Evolutionary conservation across 2,113 vertebrate species (phyloP).

Genomic region (Hippocampus guttulatus): DNA sequence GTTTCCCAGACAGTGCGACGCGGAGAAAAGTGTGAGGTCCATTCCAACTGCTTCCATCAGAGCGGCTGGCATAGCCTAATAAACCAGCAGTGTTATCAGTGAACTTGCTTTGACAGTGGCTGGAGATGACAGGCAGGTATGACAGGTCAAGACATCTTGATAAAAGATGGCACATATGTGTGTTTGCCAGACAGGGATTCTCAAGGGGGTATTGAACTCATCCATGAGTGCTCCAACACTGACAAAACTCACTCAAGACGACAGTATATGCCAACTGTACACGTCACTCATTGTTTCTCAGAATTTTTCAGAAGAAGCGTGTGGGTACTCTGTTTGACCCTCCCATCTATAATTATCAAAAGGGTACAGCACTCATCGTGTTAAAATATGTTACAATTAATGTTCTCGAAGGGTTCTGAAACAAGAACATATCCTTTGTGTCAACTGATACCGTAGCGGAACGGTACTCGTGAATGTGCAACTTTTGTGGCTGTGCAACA

Average conservation of each 20-base stretch:
- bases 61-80: constrained; percentile 10
- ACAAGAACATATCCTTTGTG: no score
- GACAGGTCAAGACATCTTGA: constrained; percentile 48
- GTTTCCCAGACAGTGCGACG: constrained; percentile 34
- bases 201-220: background rate
- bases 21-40: constrained; percentile 14
- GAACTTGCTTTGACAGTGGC: constrained; percentile 50
- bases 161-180: constrained; percentile 26
- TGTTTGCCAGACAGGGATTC: constrained; percentile 7
- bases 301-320: constrained; percentile 18
- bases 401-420: no score
- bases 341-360: constrained; percentile 52
- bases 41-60: constrained; percentile 13
- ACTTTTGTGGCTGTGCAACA: no score
- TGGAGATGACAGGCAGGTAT: constrained; percentile 60
- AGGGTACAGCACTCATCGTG: constrained; percentile 23
- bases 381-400: no score
- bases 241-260: background rate
- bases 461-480: no score
- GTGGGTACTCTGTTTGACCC: constrained; percentile 47
- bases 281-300: constrained; percentile 22
- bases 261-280: background rate
- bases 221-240: background rate
- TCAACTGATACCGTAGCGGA: no score
- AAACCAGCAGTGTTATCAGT: constrained; percentile 43